These are phyloP conservation scores for Phalangium opilio DNA, from an alignment of 2,888 invertebrate species.

Conservation along the genomic window DNA sequence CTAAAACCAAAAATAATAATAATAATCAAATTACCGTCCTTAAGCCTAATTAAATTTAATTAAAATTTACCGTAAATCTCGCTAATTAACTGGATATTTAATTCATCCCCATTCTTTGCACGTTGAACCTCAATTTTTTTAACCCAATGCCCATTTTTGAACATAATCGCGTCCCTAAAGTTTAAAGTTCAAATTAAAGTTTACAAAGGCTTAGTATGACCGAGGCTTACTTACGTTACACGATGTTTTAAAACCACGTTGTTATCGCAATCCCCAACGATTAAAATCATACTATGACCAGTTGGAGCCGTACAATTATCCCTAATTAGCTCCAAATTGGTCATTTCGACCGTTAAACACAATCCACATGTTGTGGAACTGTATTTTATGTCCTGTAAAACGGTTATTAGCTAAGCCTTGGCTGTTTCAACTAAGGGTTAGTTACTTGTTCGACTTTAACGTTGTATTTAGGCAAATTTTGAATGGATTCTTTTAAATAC, in stretches of 20 bases:
- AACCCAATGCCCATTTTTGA: conserved; percentile 3
- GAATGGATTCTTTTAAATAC: conserved; percentile 44
- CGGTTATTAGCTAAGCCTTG: too few species aligned
- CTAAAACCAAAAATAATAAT: too few species aligned
- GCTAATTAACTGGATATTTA: conserved; percentile 28
- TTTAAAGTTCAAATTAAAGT: too few species aligned
- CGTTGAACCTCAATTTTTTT: conserved; percentile 6
- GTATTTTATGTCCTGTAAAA: too few species aligned
- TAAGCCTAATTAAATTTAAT: too few species aligned
- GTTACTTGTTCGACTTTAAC: conserved; percentile 30
- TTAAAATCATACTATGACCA: conserved; percentile 40
- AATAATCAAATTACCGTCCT: too few species aligned
- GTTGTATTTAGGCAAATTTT: conserved; percentile 46
- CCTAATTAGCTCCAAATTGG: conserved; percentile 26
- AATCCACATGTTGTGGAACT: background rate
- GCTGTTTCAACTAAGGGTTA: conserved; percentile 1
- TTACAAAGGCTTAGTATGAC: too few species aligned
- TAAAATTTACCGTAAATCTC: conserved; percentile 30
- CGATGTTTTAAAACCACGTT: conserved; percentile 41
- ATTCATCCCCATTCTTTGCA: conserved; percentile 22
- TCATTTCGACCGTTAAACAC: conserved; percentile 8
- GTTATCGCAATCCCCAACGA: conserved; percentile 49
- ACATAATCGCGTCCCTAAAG: conserved; percentile 4
- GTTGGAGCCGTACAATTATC: conserved; percentile 38
- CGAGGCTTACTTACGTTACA: conserved; percentile 35